These are phyloP conservation scores for Silurus lanzhouensis DNA, from an alignment of 2,797 vertebrate species.

Conservation along the genomic window DNA sequence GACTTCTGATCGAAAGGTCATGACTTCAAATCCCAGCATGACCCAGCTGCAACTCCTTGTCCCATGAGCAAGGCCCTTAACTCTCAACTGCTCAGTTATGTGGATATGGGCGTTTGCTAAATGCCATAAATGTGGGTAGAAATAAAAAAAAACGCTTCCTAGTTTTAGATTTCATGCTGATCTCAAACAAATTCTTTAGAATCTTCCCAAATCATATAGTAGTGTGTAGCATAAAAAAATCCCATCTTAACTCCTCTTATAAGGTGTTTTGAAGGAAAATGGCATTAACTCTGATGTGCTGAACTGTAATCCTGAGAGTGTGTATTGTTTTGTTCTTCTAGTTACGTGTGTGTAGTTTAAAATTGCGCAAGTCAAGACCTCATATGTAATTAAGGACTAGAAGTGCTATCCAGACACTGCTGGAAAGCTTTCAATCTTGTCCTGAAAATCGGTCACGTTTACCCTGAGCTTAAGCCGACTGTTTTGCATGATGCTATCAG, in stretches of 20 bases:
- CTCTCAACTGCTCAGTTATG: too few relatives aligned
- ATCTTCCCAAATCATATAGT: not conserved
- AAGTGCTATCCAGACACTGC: not conserved
- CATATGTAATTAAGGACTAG: not conserved
- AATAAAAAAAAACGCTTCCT: not conserved
- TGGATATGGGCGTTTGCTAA: too few relatives aligned
- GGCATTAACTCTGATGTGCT: not conserved
- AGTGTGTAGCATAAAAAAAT: not conserved
- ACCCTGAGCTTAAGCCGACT: not conserved
- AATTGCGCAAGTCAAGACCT: not conserved
- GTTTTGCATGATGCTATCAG: not conserved
- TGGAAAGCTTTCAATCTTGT: not conserved
- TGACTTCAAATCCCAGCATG: too few relatives aligned
- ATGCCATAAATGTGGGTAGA: too few relatives aligned
- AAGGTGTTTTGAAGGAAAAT: not conserved
- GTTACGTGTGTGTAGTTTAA: not conserved
- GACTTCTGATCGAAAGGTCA: too few relatives aligned
- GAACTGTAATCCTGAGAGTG: not conserved
- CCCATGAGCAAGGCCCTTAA: too few relatives aligned
- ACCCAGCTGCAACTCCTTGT: too few relatives aligned
- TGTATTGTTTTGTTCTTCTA: not conserved
- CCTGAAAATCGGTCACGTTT: not conserved
- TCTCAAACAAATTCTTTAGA: not conserved
- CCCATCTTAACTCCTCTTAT: not conserved
- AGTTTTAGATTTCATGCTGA: not conserved